Evolutionary conservation across 2,888 invertebrate genomes (phyloP), one percentile per base, ranked within the genome.

Genomic region (Nemotelus pantherinus): DNA sequence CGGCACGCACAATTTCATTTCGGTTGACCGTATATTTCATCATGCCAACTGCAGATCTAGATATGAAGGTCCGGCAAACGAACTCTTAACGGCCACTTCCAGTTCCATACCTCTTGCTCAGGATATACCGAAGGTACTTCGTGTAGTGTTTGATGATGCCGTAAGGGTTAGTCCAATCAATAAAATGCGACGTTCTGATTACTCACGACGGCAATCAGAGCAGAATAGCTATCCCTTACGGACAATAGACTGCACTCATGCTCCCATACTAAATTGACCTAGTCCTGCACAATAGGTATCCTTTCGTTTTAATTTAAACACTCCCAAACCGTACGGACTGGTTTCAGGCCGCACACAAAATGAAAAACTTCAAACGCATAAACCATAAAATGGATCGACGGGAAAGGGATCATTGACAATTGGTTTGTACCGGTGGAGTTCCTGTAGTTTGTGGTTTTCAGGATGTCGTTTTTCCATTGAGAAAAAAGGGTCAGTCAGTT

Each of bases 121-220:
- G 25, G 25, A 25, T 25, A 25, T 25, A 25, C 25, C 25, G 25
- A 25, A 25, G 25, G 25, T 25, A 25, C n/a, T 70, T 55, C 41
- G 70, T 43, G 47, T 50, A 53, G 41, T 3, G 67, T 10, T 39
- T 47, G 53, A 43, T 55, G 6, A 47, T 70, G 70, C 47, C 39
- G 55, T 70, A 7, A 44, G 65, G n/a, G 39, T 41, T 68, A 68
- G 53, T 53, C 68, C 48, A 58, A 72, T 72, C 58, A 58, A 72
- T 72, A 72, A 72, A 58, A 58, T 72, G 72, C 72, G 72, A 72
- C 58, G 57, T 39, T 72, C 25, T 58, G 72, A 72, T 72, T 72
- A 58, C 58, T 50, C 43, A 3, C 55, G 55, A 7, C 48, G 50
- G 53, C 70, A 53, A n/a, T n/a, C 53, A 48, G 48, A 45, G 48